Percentiles rank a stretch among this genome's conserved stretches.
phyloP scores from a whole-genome alignment of 2,797 vertebrate species.

The Sebastiscus tertius region DNA sequence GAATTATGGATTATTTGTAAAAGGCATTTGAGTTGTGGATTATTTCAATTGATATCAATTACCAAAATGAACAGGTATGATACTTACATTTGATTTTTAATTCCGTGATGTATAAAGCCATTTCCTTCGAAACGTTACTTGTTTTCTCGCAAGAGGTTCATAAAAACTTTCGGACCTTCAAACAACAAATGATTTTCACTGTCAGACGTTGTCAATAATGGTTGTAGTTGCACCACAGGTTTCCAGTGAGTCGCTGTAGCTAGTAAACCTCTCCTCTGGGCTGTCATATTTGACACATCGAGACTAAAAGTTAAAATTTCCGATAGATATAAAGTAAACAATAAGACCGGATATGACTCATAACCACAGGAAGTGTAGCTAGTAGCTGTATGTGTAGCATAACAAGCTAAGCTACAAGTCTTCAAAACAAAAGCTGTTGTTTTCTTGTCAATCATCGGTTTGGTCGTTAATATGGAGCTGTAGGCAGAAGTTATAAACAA shows the following conservation, averaged over 20 bases:
- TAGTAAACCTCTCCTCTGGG: neutral
- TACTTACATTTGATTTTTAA: neutral
- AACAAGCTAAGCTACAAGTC: constrained; percentile 13
- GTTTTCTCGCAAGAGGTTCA: neutral
- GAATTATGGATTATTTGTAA: neutral
- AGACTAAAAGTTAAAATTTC: neutral
- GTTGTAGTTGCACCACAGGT: neutral
- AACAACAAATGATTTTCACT: neutral
- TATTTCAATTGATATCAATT: neutral
- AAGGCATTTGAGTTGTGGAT: neutral
- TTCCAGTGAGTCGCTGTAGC: neutral
- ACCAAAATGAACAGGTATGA: too few species aligned
- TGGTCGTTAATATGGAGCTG: constrained; percentile 35
- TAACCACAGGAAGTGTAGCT: constrained; percentile 50
- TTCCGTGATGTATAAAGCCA: fast-evolving
- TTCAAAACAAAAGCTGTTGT: constrained; percentile 16
- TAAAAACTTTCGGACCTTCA: neutral
- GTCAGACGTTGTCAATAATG: neutral
- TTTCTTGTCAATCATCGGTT: neutral
- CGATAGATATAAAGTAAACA: neutral
- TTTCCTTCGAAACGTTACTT: fast-evolving
- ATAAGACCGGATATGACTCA: constrained; percentile 59
- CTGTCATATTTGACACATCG: neutral
- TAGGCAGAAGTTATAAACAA: constrained; percentile 28
- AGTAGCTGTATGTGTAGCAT: constrained; percentile 43